A percentile compares a stretch with the other conserved stretches of the same genome.
Conservation (phyloP, 2,888 invertebrate species). For the Drosophila putrida region DNA sequence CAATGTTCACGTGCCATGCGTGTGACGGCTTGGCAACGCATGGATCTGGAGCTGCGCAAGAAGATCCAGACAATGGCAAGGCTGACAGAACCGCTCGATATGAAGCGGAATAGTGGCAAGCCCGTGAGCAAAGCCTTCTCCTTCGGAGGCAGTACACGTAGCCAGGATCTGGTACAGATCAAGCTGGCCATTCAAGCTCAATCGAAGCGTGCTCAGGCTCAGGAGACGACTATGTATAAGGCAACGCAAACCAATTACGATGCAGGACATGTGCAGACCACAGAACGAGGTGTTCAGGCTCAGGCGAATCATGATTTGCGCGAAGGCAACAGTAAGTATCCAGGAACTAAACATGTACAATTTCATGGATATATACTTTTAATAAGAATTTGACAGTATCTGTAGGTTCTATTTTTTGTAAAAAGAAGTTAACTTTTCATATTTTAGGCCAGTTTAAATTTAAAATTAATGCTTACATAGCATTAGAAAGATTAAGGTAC, state of each 20-base stretch:
- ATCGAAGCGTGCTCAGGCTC: slow-evolving; percentile 83
- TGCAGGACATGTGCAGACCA: slow-evolving; percentile 65
- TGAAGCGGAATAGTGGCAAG: slow-evolving; percentile 78
- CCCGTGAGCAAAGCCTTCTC: slow-evolving; percentile 83
- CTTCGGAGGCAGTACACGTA: slow-evolving; percentile 84
- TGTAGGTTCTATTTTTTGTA: too few species aligned
- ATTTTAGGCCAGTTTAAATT: too few species aligned
- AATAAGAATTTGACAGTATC: too few species aligned
- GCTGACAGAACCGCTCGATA: slow-evolving; percentile 85
- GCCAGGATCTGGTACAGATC: slow-evolving; percentile 85
- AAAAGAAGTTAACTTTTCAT: too few species aligned
- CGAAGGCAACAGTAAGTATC: slow-evolving; percentile 79
- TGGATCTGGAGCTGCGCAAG: slow-evolving; percentile 88
- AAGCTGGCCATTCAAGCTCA: slow-evolving; percentile 85
- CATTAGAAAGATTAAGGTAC: too few species aligned
- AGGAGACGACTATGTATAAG: slow-evolving; percentile 83
- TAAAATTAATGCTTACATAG: too few species aligned
- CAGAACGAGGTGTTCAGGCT: slow-evolving; percentile 51
- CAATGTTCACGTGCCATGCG: slow-evolving; percentile 89
- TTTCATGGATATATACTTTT: too few species aligned
- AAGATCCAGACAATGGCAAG: slow-evolving; percentile 89
- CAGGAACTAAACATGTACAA: background rate
- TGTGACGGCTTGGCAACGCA: slow-evolving; percentile 88
- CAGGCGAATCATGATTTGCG: slow-evolving; percentile 82
- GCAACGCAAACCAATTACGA: slow-evolving; percentile 83